Evolutionary conservation across 2,797 vertebrate species (phyloP).

Genomic region (Enteromius unitaeniatus): DNA sequence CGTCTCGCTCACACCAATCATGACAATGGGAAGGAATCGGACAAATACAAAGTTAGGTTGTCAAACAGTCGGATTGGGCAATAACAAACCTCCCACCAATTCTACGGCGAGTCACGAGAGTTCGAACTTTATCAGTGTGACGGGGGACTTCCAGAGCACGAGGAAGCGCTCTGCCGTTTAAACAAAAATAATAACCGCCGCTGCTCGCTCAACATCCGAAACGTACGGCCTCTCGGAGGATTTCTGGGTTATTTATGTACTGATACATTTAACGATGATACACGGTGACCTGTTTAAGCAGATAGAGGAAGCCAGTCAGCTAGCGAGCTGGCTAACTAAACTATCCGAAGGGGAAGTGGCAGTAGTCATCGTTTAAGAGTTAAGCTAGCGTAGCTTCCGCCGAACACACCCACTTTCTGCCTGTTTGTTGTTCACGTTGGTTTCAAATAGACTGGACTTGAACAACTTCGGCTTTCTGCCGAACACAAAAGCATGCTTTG

Average conservation of each 20-base stretch:
- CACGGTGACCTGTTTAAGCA: conserved; percentile 21
- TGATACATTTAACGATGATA: background rate
- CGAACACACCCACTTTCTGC: conserved; percentile 50
- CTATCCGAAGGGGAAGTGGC: conserved; percentile 64
- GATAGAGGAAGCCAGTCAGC: conserved; percentile 54
- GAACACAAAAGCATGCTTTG: conserved; percentile 16
- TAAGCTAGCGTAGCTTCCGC: conserved; percentile 42
- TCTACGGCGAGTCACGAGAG: conserved; percentile 67
- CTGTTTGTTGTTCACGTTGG: conserved; percentile 36
- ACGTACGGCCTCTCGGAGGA: background rate
- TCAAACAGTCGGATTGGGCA: conserved; percentile 68
- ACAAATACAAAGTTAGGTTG: conserved; percentile 73
- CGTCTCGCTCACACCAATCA: conserved; percentile 72
- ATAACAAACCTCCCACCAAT: conserved; percentile 77
- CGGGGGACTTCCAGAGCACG: conserved; percentile 48
- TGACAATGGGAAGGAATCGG: conserved; percentile 63
- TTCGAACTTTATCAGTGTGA: conserved; percentile 68
- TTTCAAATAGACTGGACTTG: conserved; percentile 29
- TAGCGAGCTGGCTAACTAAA: conserved; percentile 59
- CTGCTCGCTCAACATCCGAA: background rate
- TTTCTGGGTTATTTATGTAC: background rate
- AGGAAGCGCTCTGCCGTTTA: conserved; percentile 12
- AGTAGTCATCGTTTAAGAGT: conserved; percentile 54
- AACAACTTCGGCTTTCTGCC: background rate
- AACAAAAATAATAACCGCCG: conserved; percentile 1